Evolutionary conservation across 2,888 invertebrate genomes (phyloP).

Genomic region (Frankliniella fusca): DNA sequence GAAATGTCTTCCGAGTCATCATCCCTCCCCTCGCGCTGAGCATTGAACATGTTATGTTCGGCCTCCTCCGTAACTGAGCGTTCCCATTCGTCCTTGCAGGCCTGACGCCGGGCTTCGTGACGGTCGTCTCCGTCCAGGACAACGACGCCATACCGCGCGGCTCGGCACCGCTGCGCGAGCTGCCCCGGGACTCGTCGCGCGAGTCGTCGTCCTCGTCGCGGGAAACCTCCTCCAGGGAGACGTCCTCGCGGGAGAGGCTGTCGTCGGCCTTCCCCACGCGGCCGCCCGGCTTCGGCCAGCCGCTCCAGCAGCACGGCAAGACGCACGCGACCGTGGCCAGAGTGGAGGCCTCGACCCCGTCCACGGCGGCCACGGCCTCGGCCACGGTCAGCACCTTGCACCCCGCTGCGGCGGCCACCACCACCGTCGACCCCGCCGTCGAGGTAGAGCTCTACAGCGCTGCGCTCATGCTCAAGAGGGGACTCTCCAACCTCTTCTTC

Average conservation of each 20-base stretch:
- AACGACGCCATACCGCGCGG: conserved; percentile 15
- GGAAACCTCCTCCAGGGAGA: neutral
- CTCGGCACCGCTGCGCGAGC: conserved; percentile 7
- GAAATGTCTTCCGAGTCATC: too few species aligned
- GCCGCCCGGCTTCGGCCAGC: conserved; percentile 6
- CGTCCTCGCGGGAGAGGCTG: conserved; percentile 3
- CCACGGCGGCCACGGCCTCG: neutral
- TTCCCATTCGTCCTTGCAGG: neutral
- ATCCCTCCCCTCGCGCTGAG: too few species aligned
- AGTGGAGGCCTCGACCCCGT: neutral
- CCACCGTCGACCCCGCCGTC: conserved; percentile 10
- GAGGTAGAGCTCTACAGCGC: conserved; percentile 12
- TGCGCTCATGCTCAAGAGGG: neutral
- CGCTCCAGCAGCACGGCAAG: neutral
- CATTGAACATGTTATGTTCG: too few species aligned
- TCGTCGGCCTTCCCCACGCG: neutral
- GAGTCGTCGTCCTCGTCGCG: conserved; percentile 15
- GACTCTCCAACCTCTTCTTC: conserved; percentile 14
- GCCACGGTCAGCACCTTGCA: neutral
- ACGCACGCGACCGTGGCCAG: neutral
- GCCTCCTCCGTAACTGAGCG: neutral
- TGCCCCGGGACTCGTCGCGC: neutral
- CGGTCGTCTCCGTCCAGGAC: neutral
- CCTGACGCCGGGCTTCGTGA: neutral
- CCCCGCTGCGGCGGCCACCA: neutral